Evolutionary conservation across 1,140 invertebrate species (phyloP).

Genomic region (Marisa cornuarietis): DNA sequence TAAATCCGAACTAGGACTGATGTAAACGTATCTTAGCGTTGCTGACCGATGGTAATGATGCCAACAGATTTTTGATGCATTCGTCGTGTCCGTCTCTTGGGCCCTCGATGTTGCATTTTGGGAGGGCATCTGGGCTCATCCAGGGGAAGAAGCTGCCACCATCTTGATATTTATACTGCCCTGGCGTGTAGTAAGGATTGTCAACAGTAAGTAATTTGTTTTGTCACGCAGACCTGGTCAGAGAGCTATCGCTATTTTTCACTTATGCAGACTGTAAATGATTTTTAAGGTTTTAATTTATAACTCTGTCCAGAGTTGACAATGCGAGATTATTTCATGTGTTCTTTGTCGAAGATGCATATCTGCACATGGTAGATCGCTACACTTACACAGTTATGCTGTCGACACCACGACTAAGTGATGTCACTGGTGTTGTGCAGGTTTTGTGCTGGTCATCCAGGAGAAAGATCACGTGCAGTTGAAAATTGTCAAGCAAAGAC

Average conservation of each 20-base stretch:
- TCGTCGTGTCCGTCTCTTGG: constrained; percentile 56
- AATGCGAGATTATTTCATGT: too few relatives aligned
- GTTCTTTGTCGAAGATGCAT: too few relatives aligned
- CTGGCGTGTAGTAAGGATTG: constrained; percentile 61
- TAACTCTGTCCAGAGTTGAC: too few relatives aligned
- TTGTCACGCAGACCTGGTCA: background rate
- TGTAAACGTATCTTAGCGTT: too few relatives aligned
- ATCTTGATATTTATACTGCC: constrained; percentile 58
- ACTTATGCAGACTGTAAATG: too few relatives aligned
- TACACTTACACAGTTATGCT: too few relatives aligned
- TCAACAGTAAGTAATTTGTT: constrained; percentile 51
- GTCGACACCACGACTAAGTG: background rate
- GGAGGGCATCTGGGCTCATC: constrained; percentile 59
- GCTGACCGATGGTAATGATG: too few relatives aligned
- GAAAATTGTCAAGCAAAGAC: constrained; percentile 59
- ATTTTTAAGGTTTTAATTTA: too few relatives aligned
- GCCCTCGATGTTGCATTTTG: constrained; percentile 56
- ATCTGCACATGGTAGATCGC: too few relatives aligned
- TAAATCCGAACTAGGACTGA: too few relatives aligned
- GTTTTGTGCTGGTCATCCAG: constrained; percentile 61
- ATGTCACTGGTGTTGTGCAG: constrained; percentile 32
- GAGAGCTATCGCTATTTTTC: too few relatives aligned
- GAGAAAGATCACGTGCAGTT: constrained; percentile 58
- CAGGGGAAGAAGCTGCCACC: constrained; percentile 55
- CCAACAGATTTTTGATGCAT: constrained; percentile 55